Evolutionary conservation across 2,113 vertebrate species (phyloP), one percentile per base, ranked within the genome.

Genomic region (Aphyosemion australe): DNA sequence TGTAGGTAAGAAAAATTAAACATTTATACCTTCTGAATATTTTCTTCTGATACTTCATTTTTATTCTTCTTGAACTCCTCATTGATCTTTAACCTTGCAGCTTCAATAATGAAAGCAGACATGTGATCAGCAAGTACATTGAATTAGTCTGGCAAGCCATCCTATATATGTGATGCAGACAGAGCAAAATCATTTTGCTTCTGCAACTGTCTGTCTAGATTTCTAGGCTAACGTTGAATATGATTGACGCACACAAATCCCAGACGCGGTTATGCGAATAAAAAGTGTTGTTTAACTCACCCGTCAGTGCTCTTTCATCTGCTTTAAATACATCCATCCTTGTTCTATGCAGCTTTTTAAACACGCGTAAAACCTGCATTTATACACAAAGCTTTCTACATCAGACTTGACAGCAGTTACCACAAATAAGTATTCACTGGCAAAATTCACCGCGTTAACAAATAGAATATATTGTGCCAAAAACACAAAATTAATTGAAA

Each of bases 31-130:
- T 92, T 67, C 12, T 83, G 31, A 34, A 94, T 89, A 73, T 90
- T 91, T 78, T 91, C 92, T 19, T 86, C 85, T 63, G 82, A 85
- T 0, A 70, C 78, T 82, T 93, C 93, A 62, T 81, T 46, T 87
- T 87, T 91, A 77, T 94, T 93, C 72, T 91, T 93, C 32, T 41
- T 68, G 66, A 93, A 94, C 78, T 92, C 93, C 52, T 92, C 92
- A 21, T 94, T 94, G 67, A 94, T 92, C 76, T 92, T 91, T 65
- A 85, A 69, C 48, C 85, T 89, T 12, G 92, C 89, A 85, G 93
- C 93, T 94, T 72, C 42, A 26, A 18, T 10, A n/a, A 48, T 56
- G 41, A 61, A 67, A 49, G 4, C 43, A 34, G 49, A 18, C 60
- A 8, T 14, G 26, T 26, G 26, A 26, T 26, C 26, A 26, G 26